Conservation (phyloP, 2,113 vertebrate genomes). For the Micromys minutus region DNA sequence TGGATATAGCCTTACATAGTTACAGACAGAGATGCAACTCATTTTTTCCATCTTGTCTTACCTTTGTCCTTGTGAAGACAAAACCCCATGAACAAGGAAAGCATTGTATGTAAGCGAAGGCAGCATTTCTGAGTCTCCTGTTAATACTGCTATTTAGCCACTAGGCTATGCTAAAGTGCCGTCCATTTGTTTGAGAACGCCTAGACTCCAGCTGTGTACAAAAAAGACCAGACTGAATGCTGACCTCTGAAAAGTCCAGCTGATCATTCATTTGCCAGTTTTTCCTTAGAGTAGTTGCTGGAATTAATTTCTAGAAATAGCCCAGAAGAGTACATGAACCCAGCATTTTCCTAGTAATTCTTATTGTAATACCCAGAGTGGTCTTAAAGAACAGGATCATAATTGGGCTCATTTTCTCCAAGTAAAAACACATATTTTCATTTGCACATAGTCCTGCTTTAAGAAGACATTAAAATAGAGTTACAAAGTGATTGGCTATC, state of each 20-base stretch:
- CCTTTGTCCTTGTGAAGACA: constrained; percentile 34
- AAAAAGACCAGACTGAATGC: constrained; percentile 17
- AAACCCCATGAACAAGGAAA: constrained; percentile 11
- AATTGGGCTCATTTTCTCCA: constrained; percentile 31
- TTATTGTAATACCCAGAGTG: background rate
- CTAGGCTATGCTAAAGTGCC: constrained; percentile 86
- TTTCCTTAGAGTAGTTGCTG: constrained; percentile 1
- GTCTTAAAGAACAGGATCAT: constrained; percentile 26
- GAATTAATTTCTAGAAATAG: constrained; percentile 31
- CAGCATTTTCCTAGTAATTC: background rate
- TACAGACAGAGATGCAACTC: background rate
- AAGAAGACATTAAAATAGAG: background rate
- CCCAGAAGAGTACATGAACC: background rate
- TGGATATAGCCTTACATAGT: background rate
- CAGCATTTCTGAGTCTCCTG: constrained; percentile 29
- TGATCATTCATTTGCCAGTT: background rate
- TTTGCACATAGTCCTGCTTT: background rate
- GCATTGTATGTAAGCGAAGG: background rate
- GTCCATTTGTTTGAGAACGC: constrained; percentile 51
- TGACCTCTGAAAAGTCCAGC: background rate
- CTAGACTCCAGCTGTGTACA: background rate
- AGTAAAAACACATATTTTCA: constrained; percentile 30
- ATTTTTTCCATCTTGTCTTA: constrained; percentile 16
- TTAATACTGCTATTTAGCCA: constrained; percentile 79
- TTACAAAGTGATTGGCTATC: background rate